These are phyloP conservation scores for Malurus splendens DNA, from an alignment of 2,797 vertebrate genomes.

Conservation along the genomic window DNA sequence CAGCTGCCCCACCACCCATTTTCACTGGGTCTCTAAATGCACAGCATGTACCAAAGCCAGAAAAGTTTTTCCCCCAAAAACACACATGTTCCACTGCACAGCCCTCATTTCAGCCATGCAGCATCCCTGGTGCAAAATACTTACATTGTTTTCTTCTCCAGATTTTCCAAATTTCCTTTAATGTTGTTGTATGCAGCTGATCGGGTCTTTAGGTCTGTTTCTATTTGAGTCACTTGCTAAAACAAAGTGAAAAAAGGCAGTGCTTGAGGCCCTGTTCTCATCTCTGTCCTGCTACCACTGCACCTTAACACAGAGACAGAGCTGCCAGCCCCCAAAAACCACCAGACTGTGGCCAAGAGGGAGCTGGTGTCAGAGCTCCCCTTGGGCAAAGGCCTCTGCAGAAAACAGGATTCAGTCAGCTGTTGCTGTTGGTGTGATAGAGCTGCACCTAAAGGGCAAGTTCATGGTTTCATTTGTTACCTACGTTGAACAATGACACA, in stretches of 20 bases:
- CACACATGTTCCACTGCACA: neutral
- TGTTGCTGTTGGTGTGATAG: neutral
- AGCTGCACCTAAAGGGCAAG: neutral
- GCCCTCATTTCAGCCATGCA: neutral
- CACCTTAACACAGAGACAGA: neutral
- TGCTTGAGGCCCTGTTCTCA: neutral
- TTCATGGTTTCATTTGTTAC: neutral
- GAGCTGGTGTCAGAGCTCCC: rapidly evolving
- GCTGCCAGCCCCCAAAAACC: neutral
- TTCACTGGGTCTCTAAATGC: neutral
- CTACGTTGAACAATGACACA: neutral
- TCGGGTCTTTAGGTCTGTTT: slow-evolving; percentile 84
- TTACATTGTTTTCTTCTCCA: slow-evolving; percentile 81
- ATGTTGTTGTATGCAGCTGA: slow-evolving; percentile 77
- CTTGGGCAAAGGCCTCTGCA: neutral
- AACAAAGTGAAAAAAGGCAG: neutral
- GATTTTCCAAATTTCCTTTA: slow-evolving; percentile 79
- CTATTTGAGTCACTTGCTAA: slow-evolving; percentile 89
- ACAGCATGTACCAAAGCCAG: neutral
- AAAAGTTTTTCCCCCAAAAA: neutral
- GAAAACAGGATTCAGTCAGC: neutral
- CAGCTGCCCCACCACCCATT: neutral
- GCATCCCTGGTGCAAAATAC: slow-evolving; percentile 24
- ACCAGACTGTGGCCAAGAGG: rapidly evolving
- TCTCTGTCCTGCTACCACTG: rapidly evolving